Evolutionary conservation across 2,797 vertebrate species (phyloP).

Genomic region (Pseudochirops cupreus): DNA sequence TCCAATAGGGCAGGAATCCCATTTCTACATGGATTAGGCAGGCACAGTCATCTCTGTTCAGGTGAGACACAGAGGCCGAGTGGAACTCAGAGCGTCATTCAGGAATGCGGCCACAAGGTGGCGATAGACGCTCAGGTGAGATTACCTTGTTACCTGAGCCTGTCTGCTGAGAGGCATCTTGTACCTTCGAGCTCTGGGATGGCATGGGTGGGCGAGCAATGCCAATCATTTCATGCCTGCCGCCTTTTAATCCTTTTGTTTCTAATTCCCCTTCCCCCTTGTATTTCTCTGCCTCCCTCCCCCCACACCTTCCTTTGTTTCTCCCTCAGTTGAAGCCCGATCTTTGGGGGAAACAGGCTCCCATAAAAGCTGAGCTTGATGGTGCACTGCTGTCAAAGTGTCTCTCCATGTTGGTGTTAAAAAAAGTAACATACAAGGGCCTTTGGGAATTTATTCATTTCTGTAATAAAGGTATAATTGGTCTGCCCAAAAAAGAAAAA

Average conservation of each 20-base stretch:
- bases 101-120: not conserved
- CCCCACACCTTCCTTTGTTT: not conserved
- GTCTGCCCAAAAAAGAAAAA: not conserved
- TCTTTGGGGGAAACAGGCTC: not conserved
- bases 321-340: not conserved
- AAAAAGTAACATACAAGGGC: not conserved
- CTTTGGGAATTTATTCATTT: not conserved
- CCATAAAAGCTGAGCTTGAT: not conserved
- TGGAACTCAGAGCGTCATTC: not conserved
- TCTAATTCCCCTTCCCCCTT: not conserved
- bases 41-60: not conserved
- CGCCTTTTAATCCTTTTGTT: not conserved
- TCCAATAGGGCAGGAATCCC: too few relatives aligned
- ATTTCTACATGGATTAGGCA: too few relatives aligned
- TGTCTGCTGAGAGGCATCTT: not conserved
- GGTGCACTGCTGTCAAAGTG: not conserved
- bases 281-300: not conserved
- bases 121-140: not conserved
- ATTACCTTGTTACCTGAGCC: not conserved
- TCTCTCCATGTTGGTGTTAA: not conserved
- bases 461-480: not conserved
- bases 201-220: not conserved
- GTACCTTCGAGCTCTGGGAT: not conserved
- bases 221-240: not conserved
- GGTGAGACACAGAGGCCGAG: not conserved